Evolutionary conservation across 2,888 invertebrate species (phyloP), one percentile per base, ranked within the genome.

Genomic region (Drosophila incognita): DNA sequence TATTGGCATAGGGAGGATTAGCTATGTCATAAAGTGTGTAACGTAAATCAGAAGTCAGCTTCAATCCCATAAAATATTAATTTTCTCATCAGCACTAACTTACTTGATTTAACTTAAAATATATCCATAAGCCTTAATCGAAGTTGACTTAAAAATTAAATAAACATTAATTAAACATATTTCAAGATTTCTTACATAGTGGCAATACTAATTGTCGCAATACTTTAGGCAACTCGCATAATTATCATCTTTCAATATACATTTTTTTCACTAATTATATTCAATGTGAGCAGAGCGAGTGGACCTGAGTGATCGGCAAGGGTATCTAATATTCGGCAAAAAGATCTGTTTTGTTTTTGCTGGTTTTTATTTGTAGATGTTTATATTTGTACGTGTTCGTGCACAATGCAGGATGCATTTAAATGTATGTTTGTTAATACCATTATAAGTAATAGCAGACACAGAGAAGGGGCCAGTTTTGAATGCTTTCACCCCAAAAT

Each of bases 401-500:
- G 38, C 27, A 27, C 11, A 53, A 35, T 53, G 10, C 3, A 3
- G 7, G 4, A 46, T 53, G 33, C 21, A 35, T n/a, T n/a, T n/a
- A 54, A 54, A 24, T 56, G 38, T 36, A 11, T 38, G 13, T 54
- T 54, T 54, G 54, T 36, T 54, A 33, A 31, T 31, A 18, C 24
- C 33, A 49, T 24, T 33, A 51, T 36, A 51, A 27, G 27, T 53
- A 59, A 66, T 60, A 29, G 52, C 31, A 54, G 33, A 8, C 33
- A 42, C 40, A 36, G 42, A 53, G 36, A 36, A n/a, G 46, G 46
- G 38, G 42, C 27, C 27, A 33, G 29, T 53, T 51, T 27, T 46
- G 53, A 65, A 66, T 48, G 24, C 15, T 53, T 72, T 27, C 48
- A 48, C 6, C 56, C 49, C 27, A 48, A 24, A 15, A 62, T 36